These are phyloP conservation scores for Sarcophaga caerulescens DNA, from an alignment of 2,888 invertebrate species.

Conservation along the genomic window DNA sequence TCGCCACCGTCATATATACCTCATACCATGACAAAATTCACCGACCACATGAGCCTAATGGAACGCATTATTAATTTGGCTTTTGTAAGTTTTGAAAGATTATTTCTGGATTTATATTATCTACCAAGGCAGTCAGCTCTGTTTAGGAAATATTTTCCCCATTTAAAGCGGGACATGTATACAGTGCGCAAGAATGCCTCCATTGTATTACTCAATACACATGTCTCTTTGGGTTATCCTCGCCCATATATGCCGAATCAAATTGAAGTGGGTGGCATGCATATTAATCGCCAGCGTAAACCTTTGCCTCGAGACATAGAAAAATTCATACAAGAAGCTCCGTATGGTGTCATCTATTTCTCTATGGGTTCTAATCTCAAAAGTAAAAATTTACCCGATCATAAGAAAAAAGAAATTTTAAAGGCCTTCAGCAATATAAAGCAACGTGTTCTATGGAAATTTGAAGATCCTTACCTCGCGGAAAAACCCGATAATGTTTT, in stretches of 20 bases:
- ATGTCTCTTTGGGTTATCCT: constrained; percentile 77
- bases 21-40: constrained; percentile 73
- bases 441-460: constrained; percentile 81
- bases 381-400: constrained; percentile 73
- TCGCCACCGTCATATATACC: constrained; percentile 79
- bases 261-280: constrained; percentile 80
- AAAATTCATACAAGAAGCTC: constrained; percentile 79
- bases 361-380: constrained; percentile 81
- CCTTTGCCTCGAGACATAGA: constrained; percentile 78
- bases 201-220: constrained; percentile 77
- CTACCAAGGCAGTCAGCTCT: constrained; percentile 76
- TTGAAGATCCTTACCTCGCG: constrained; percentile 76
- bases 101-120: constrained; percentile 72
- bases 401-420: constrained; percentile 74
- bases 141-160: constrained; percentile 75
- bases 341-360: constrained; percentile 81
- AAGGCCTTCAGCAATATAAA: constrained; percentile 75
- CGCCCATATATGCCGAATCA: constrained; percentile 80
- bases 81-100: constrained; percentile 71
- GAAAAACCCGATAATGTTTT: constrained; percentile 77
- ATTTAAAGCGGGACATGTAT: constrained; percentile 73
- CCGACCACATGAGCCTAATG: constrained; percentile 78
- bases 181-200: constrained; percentile 75
- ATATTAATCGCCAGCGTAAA: constrained; percentile 76
- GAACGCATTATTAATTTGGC: constrained; percentile 78